Conservation (phyloP, 2,113 vertebrate genomes). For the Sebastes fasciatus region DNA sequence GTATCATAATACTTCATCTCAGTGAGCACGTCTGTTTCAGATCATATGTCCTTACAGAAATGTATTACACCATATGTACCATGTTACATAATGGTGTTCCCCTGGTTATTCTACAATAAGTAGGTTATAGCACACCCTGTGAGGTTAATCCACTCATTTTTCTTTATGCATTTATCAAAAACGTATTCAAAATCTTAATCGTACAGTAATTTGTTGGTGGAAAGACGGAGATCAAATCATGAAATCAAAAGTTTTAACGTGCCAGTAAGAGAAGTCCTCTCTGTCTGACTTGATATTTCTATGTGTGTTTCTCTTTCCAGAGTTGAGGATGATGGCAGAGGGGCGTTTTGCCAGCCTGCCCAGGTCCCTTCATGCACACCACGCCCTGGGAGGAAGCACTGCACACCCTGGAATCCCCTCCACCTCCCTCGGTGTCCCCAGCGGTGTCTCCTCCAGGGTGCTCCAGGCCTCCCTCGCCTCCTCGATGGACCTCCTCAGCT, state of each 20-base stretch:
- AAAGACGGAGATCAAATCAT: neutral
- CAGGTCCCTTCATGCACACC: slow-evolving; percentile 83
- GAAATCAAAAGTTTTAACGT: neutral
- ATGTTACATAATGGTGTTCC: slow-evolving; percentile 25
- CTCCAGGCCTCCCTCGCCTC: slow-evolving; percentile 82
- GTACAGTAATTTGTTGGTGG: neutral
- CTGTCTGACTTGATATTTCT: neutral
- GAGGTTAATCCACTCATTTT: neutral
- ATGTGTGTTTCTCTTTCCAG: slow-evolving; percentile 71
- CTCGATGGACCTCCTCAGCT: slow-evolving; percentile 95
- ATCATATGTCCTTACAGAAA: slow-evolving; percentile 14
- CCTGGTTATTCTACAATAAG: neutral
- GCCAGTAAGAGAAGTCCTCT: neutral
- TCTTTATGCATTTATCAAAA: neutral
- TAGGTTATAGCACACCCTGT: neutral
- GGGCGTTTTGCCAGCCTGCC: slow-evolving; percentile 94
- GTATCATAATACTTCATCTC: slow-evolving; percentile 41
- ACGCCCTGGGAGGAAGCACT: slow-evolving; percentile 81
- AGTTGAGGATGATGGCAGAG: slow-evolving; percentile 93
- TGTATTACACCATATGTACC: slow-evolving; percentile 13
- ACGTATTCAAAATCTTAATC: neutral
- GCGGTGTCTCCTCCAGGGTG: slow-evolving; percentile 60
- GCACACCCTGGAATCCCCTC: slow-evolving; percentile 67
- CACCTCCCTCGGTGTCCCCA: slow-evolving; percentile 25
- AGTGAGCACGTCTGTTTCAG: slow-evolving; percentile 22